Percentiles rank a stretch among this genome's conserved stretches.
These are phyloP conservation scores for Caenorhabditis latens DNA, from an alignment of 1,140 invertebrate species.

Conservation along the genomic window DNA sequence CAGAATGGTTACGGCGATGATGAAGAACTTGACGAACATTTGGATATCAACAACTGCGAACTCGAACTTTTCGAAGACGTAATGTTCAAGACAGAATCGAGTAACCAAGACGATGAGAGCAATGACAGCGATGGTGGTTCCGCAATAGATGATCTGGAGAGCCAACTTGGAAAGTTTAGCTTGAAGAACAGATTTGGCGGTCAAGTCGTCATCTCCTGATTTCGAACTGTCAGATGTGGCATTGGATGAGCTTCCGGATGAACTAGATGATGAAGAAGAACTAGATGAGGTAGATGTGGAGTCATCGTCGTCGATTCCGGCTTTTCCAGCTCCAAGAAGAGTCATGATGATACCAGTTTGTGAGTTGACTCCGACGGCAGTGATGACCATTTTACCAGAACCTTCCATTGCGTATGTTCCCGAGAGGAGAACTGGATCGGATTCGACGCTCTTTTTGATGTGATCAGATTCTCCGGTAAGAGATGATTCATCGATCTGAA, in stretches of 20 bases:
- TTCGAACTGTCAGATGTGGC: constrained; percentile 23
- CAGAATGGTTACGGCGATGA: constrained; percentile 77
- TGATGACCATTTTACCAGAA: constrained; percentile 76
- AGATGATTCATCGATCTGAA: constrained; percentile 77
- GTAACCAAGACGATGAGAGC: constrained; percentile 75
- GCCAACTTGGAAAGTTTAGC: constrained; percentile 77
- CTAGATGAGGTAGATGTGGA: constrained; percentile 21
- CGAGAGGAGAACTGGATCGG: constrained; percentile 75
- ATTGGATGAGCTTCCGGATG: constrained; percentile 20
- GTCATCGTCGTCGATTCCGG: constrained; percentile 57
- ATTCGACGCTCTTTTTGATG: constrained; percentile 75
- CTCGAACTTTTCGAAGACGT: constrained; percentile 69
- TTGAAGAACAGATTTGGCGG: constrained; percentile 74
- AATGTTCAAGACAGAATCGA: constrained; percentile 75
- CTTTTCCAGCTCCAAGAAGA: constrained; percentile 78
- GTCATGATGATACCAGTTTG: constrained; percentile 78
- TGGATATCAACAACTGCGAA: constrained; percentile 71
- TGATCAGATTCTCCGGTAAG: constrained; percentile 78
- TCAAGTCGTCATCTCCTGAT: constrained; percentile 35
- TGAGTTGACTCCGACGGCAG: constrained; percentile 78
- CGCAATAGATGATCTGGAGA: constrained; percentile 78
- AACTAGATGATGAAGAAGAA: constrained; percentile 26
- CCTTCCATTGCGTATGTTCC: constrained; percentile 78
- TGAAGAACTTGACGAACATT: constrained; percentile 76
- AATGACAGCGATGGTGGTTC: constrained; percentile 69